A percentile compares a stretch with the other conserved stretches of the same genome.
phyloP scores from a whole-genome alignment of 92 coral and sea anemone genomes.

The Bergia sp. region DNA sequence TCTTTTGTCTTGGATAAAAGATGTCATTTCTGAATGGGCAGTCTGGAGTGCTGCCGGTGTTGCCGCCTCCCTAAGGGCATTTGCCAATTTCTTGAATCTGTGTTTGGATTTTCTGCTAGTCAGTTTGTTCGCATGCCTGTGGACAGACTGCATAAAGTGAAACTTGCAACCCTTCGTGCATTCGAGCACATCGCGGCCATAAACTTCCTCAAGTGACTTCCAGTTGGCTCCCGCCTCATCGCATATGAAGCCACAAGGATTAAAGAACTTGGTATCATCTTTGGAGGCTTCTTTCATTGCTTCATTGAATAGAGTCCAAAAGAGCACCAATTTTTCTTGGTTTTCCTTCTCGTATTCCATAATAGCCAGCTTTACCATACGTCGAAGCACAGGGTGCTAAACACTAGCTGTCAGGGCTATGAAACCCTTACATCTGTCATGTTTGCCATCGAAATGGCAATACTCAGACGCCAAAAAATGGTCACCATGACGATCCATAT shows the following conservation, averaged over 20 bases:
- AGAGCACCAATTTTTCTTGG: too few species aligned
- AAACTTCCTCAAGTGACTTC: slow-evolving; percentile 51
- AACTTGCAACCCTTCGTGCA: slow-evolving; percentile 56
- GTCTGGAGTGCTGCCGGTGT: slow-evolving; percentile 19
- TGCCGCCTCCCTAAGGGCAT: slow-evolving; percentile 11
- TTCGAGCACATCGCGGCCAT: slow-evolving; percentile 45
- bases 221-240: slow-evolving; percentile 68
- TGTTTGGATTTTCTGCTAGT: slow-evolving; percentile 25
- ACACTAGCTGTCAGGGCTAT: too few species aligned
- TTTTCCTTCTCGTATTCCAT: too few species aligned
- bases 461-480: too few species aligned
- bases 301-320: slow-evolving; percentile 3
- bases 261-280: slow-evolving; percentile 45
- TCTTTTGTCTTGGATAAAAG: slow-evolving; percentile 24
- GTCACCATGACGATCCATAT: too few species aligned
- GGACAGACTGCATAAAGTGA: slow-evolving; percentile 60
- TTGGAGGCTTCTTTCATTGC: slow-evolving; percentile 29
- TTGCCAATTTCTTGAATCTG: slow-evolving; percentile 34
- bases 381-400: too few species aligned
- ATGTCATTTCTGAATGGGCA: slow-evolving; percentile 31
- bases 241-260: slow-evolving; percentile 57
- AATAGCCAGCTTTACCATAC: too few species aligned
- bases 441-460: too few species aligned
- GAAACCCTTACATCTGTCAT: too few species aligned
- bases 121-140: slow-evolving; percentile 45